Evolutionary conservation across 2,888 invertebrate species (phyloP).

Genomic region (Stenurella melanura): DNA sequence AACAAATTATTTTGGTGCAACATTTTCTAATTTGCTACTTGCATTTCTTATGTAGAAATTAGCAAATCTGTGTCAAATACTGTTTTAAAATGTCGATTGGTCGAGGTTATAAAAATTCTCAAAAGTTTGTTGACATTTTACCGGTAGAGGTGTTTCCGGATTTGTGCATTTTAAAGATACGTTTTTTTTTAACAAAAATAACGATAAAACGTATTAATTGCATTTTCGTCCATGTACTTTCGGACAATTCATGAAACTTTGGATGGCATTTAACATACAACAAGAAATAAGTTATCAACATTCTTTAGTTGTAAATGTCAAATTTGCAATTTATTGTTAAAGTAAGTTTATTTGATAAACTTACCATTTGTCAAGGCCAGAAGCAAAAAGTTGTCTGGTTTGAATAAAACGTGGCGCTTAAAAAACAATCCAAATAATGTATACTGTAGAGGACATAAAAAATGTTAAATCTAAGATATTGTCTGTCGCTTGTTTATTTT

Average conservation of each 20-base stretch:
- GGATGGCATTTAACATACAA: too few relatives aligned
- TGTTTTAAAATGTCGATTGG: background rate
- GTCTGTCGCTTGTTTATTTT: background rate
- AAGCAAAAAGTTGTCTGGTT: background rate
- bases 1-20: background rate
- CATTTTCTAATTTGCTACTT: background rate
- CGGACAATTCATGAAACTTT: too few relatives aligned
- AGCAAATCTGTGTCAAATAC: background rate
- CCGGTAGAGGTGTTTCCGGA: background rate
- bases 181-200: background rate
- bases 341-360: background rate
- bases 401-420: background rate
- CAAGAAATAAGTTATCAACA: background rate
- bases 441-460: background rate
- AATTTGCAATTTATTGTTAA: background rate
- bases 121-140: background rate
- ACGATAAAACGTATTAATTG: too few relatives aligned
- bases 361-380: background rate
- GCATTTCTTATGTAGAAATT: background rate
- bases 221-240: too few relatives aligned
- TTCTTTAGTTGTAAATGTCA: background rate
- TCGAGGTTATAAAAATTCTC: background rate
- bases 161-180: background rate
- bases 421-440: background rate
- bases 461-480: background rate